phyloP scores from a whole-genome alignment of 2,797 vertebrate species.

The Peromyscus nudipes region DNA sequence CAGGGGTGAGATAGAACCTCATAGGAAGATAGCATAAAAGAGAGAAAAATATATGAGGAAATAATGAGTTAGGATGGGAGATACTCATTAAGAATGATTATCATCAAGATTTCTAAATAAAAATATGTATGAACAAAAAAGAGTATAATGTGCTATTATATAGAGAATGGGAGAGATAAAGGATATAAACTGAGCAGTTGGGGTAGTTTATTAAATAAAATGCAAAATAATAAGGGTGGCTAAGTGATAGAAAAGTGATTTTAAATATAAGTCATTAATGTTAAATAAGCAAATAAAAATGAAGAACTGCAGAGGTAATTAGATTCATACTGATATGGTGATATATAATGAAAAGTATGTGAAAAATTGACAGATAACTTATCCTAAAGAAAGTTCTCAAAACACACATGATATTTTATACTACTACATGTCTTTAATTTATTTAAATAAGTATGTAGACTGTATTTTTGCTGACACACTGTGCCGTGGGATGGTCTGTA shows the following conservation, averaged over 20 bases:
- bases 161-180: neutral
- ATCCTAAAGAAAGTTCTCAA: neutral
- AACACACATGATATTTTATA: neutral
- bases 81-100: neutral
- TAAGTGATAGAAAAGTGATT: neutral
- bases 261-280: neutral
- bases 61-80: neutral
- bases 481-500: too few species aligned
- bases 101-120: neutral
- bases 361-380: neutral
- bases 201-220: neutral
- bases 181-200: neutral
- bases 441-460: constrained; percentile 11
- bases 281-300: constrained; percentile 34
- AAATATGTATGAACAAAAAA: neutral
- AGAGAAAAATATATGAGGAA: neutral
- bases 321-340: neutral
- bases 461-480: neutral
- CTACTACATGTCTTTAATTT: neutral
- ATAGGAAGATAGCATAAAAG: neutral
- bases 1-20: neutral
- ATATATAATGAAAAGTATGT: neutral
- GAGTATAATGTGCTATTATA: neutral
- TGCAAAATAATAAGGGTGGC: neutral
- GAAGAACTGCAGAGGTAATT: neutral